Conservation (phyloP, 2,797 vertebrate genomes). For the Anas flavirostris region DNA sequence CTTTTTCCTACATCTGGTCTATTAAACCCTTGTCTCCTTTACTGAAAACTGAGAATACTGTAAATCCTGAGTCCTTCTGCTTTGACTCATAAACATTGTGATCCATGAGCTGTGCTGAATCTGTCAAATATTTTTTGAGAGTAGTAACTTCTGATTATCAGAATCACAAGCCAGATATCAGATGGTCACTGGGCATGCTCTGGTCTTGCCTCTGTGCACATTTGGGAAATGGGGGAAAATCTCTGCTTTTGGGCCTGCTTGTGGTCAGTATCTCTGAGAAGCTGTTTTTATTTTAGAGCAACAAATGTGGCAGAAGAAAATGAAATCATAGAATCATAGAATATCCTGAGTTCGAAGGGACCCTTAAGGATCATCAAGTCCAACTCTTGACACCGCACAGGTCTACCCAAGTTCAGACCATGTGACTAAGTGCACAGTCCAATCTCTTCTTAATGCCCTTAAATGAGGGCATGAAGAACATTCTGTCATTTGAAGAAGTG, state of each 20-base stretch:
- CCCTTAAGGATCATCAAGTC: no score
- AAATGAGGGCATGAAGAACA: background rate
- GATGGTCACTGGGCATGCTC: rapidly evolving
- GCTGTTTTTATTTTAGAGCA: background rate
- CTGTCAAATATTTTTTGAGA: background rate
- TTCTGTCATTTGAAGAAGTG: background rate
- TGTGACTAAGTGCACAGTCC: no score
- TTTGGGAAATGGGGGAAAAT: background rate
- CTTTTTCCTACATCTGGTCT: background rate
- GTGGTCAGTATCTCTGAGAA: background rate
- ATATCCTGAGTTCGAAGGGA: no score
- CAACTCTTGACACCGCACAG: no score
- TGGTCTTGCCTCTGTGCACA: rapidly evolving
- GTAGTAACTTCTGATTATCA: background rate
- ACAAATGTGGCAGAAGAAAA: background rate
- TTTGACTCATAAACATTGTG: background rate
- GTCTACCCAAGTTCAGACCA: no score
- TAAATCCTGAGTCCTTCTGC: background rate
- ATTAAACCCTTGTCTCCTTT: background rate
- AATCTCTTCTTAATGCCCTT: no score
- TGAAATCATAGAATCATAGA: no score
- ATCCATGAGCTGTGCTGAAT: background rate
- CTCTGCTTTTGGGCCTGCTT: background rate
- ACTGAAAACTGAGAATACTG: background rate
- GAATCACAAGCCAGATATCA: background rate